These are phyloP conservation scores for Leptinotarsa defecta DNA, from an alignment of 1,140 invertebrate species.

Conservation along the genomic window DNA sequence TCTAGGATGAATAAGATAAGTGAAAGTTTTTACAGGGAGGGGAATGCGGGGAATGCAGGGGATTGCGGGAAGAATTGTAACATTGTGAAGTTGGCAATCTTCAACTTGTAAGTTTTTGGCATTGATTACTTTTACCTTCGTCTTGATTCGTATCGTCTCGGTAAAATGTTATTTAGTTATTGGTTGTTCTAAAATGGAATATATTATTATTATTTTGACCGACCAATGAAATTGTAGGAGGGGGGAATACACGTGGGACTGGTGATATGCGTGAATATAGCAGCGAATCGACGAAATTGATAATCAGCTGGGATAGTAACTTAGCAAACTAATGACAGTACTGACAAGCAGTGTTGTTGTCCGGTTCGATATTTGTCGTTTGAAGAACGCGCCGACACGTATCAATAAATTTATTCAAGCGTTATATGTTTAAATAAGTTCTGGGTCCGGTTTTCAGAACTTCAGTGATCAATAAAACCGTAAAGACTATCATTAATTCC, in stretches of 20 bases:
- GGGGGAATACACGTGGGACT: slow-evolving; percentile 27
- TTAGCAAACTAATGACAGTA: no score
- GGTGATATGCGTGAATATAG: slow-evolving; percentile 25
- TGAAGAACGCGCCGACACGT: slow-evolving; percentile 23
- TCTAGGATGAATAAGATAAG: no score
- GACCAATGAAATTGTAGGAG: slow-evolving; percentile 5
- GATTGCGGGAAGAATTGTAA: no score
- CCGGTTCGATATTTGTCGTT: slow-evolving; percentile 22
- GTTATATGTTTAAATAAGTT: background rate
- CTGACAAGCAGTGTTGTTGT: background rate
- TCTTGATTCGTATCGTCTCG: slow-evolving; percentile 16
- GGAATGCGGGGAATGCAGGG: no score
- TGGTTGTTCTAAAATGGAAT: background rate
- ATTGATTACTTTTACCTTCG: slow-evolving; percentile 1
- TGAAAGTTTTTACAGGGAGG: no score
- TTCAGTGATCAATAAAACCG: background rate
- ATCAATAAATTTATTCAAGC: slow-evolving; percentile 5
- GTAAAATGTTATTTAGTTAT: background rate
- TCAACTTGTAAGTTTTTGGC: slow-evolving; percentile 17
- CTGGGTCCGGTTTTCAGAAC: background rate
- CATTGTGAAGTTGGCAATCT: background rate
- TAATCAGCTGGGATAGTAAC: slow-evolving; percentile 32
- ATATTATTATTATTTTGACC: background rate
- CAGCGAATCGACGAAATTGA: slow-evolving; percentile 7
- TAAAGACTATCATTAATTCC: background rate